Conservation (phyloP, 2,888 invertebrate species). For the Ganaspis brasiliensis region DNA sequence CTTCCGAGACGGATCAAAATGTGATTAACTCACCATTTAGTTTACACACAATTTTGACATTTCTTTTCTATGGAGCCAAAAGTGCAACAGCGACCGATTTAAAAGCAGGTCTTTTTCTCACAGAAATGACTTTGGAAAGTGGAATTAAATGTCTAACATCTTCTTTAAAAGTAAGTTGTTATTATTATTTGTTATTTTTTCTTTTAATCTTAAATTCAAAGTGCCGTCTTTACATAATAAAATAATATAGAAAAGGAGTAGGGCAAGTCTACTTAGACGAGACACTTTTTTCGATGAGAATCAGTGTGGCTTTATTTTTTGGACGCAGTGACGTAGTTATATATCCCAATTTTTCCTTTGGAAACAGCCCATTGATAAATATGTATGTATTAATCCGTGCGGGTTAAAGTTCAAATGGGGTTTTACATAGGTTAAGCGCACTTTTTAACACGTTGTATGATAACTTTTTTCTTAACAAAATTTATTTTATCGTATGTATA, state of each 20-base stretch:
- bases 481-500: too few relatives aligned
- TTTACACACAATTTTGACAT: conserved; percentile 73
- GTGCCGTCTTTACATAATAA: conserved; percentile 21
- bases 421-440: too few relatives aligned
- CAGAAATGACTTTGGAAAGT: conserved; percentile 54
- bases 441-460: too few relatives aligned
- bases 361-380: too few relatives aligned
- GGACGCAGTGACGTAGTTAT: too few relatives aligned
- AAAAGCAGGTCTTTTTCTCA: conserved; percentile 59
- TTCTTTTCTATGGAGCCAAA: conserved; percentile 71
- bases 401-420: too few relatives aligned
- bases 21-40: conserved; percentile 75
- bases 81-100: conserved; percentile 69
- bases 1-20: conserved; percentile 60
- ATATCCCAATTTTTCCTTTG: too few relatives aligned
- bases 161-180: conserved; percentile 66
- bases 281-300: too few relatives aligned
- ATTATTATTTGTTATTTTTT: neutral
- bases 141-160: conserved; percentile 62
- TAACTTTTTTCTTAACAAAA: too few relatives aligned
- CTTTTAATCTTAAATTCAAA: neutral
- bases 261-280: too few relatives aligned
- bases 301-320: too few relatives aligned
- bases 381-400: too few relatives aligned
- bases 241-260: neutral